Evolutionary conservation across 2,888 invertebrate genomes (phyloP).

Genomic region (Torymus auratus): DNA sequence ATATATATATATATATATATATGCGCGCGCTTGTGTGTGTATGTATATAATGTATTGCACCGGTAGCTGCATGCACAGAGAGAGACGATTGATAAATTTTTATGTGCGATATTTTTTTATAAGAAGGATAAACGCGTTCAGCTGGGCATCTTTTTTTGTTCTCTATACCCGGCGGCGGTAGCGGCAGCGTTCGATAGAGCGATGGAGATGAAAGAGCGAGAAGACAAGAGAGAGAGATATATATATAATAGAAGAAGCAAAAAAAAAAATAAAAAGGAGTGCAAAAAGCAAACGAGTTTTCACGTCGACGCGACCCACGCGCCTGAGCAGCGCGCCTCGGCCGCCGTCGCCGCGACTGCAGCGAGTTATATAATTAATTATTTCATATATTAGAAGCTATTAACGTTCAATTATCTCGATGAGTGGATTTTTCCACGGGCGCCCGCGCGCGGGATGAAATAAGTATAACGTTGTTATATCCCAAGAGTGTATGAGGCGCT

Average conservation of each 20-base stretch:
- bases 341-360: conserved; percentile 20
- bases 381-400: conserved; percentile 71
- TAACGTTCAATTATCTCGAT: conserved; percentile 68
- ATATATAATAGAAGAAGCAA: too few relatives aligned
- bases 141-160: not conserved
- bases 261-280: conserved; percentile 1
- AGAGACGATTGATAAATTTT: too few relatives aligned
- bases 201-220: too few relatives aligned
- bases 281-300: conserved; percentile 54
- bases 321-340: too few relatives aligned
- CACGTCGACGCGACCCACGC: conserved; percentile 52
- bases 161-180: too few relatives aligned
- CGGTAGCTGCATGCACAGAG: too few relatives aligned
- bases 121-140: conserved; percentile 35
- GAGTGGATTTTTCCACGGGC: conserved; percentile 67
- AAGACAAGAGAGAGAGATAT: not conserved
- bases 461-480: conserved; percentile 45
- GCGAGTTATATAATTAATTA: conserved; percentile 69
- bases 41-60: too few relatives aligned
- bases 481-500: too few relatives aligned
- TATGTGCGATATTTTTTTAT: not conserved
- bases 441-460: conserved; percentile 1
- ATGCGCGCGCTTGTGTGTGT: conserved; percentile 24
- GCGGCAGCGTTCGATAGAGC: too few relatives aligned
- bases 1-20: not conserved